A percentile compares a stretch with the other conserved stretches of the same genome.
Conservation (phyloP, 2,888 invertebrate genomes). For the Sinohyriopsis cumingii region DNA sequence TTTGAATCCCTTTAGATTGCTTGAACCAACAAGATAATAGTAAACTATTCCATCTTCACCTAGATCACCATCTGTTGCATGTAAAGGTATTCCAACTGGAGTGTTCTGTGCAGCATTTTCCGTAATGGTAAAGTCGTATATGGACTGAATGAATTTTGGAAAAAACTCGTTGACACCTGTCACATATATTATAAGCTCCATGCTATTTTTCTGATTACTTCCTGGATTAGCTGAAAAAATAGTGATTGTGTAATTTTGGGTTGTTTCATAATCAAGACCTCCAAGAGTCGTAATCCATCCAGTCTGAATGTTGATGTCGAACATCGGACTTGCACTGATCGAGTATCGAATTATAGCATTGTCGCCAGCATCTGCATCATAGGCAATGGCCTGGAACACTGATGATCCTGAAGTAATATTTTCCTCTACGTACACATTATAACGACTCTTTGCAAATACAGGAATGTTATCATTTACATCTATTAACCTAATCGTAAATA, state of each 20-base stretch:
- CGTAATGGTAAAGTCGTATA: constrained; percentile 59
- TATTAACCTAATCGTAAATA: constrained; percentile 87
- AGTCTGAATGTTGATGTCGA: constrained; percentile 83
- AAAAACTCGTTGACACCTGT: constrained; percentile 64
- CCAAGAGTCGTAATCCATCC: constrained; percentile 84
- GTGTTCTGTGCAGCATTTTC: constrained; percentile 59
- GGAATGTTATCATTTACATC: constrained; percentile 94
- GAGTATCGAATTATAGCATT: constrained; percentile 90
- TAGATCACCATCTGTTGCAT: constrained; percentile 60
- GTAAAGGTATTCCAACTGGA: constrained; percentile 47
- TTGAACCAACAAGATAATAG: constrained; percentile 93
- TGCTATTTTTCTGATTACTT: constrained; percentile 75
- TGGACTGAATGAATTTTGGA: constrained; percentile 55
- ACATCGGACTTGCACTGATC: constrained; percentile 76
- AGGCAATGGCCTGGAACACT: constrained; percentile 78
- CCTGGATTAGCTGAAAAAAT: constrained; percentile 91
- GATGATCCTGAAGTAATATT: constrained; percentile 84
- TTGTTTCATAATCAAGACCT: constrained; percentile 91
- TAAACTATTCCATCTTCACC: constrained; percentile 77
- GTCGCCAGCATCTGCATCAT: constrained; percentile 89
- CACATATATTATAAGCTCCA: constrained; percentile 54
- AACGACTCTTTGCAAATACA: constrained; percentile 84
- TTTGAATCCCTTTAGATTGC: constrained; percentile 91
- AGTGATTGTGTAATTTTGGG: constrained; percentile 81
- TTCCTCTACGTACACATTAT: constrained; percentile 86